phyloP scores from a whole-genome alignment of 1,140 invertebrate genomes.

The Drosophila bifasciata region DNA sequence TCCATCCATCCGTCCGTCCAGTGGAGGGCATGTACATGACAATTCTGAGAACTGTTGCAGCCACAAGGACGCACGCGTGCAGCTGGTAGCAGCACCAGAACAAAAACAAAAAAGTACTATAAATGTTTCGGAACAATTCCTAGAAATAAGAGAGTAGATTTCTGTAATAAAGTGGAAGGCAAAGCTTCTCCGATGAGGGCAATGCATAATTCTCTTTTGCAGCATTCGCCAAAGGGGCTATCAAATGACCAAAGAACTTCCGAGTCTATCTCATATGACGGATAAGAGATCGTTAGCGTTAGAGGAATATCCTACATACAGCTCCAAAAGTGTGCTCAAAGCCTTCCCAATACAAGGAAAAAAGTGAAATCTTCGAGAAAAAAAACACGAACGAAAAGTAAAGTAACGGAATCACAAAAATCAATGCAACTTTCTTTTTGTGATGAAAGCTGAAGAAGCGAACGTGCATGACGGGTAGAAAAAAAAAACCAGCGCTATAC shows the following conservation, averaged over 20 bases:
- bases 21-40: constrained; percentile 10
- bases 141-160: too few relatives aligned
- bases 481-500: background rate
- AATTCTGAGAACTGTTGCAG: constrained; percentile 29
- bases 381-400: constrained; percentile 26
- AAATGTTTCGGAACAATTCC: too few relatives aligned
- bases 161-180: too few relatives aligned
- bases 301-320: too few relatives aligned
- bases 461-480: constrained; percentile 39
- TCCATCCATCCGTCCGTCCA: constrained; percentile 22
- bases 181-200: too few relatives aligned
- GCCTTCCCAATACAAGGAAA: background rate
- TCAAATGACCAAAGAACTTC: too few relatives aligned
- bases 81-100: constrained; percentile 5
- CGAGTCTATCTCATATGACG: too few relatives aligned
- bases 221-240: too few relatives aligned
- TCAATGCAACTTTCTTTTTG: constrained; percentile 58
- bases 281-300: too few relatives aligned
- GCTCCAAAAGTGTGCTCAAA: too few relatives aligned
- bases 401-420: constrained; percentile 30
- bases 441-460: constrained; percentile 36
- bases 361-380: constrained; percentile 37
- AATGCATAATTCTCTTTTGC: too few relatives aligned
- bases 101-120: background rate
- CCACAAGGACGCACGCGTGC: constrained; percentile 19